A percentile compares a stretch with the other conserved stretches of the same genome.
Conservation (phyloP, 2,113 vertebrate genomes). For the Rafetus swinhoei region DNA sequence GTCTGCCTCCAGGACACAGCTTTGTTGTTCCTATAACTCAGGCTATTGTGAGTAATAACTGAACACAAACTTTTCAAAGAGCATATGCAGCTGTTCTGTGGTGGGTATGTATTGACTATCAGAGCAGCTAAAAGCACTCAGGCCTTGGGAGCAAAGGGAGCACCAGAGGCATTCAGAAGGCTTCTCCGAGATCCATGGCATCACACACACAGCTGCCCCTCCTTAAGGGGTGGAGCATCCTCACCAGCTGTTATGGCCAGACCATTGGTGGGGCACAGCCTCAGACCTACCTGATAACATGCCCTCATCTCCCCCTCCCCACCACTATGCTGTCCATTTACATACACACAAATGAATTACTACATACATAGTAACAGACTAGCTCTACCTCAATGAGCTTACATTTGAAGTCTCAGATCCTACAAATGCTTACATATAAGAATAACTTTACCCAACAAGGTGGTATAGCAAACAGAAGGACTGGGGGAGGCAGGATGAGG, state of each 20-base stretch:
- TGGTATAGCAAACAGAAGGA: background rate
- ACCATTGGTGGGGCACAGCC: background rate
- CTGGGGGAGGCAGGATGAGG: background rate
- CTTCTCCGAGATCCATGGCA: background rate
- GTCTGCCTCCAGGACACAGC: background rate
- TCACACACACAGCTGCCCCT: background rate
- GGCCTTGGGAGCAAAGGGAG: conserved; percentile 51
- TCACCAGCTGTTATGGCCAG: background rate
- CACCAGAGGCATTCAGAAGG: background rate
- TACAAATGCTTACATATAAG: too few species aligned
- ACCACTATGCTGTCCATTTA: background rate
- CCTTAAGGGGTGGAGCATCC: background rate
- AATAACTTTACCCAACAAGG: background rate
- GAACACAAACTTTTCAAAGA: conserved; percentile 9
- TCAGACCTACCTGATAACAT: background rate
- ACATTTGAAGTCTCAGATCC: background rate
- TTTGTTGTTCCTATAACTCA: conserved; percentile 9
- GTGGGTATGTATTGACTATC: conserved; percentile 26
- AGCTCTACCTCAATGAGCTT: background rate
- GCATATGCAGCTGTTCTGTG: conserved; percentile 19
- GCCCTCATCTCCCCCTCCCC: fast-evolving
- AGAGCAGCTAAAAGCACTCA: conserved; percentile 47
- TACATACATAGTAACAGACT: background rate
- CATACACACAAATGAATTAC: background rate
- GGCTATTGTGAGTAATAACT: conserved; percentile 9